These are phyloP conservation scores for Burhinus oedicnemus DNA, from an alignment of 2,113 vertebrate genomes.

Conservation along the genomic window DNA sequence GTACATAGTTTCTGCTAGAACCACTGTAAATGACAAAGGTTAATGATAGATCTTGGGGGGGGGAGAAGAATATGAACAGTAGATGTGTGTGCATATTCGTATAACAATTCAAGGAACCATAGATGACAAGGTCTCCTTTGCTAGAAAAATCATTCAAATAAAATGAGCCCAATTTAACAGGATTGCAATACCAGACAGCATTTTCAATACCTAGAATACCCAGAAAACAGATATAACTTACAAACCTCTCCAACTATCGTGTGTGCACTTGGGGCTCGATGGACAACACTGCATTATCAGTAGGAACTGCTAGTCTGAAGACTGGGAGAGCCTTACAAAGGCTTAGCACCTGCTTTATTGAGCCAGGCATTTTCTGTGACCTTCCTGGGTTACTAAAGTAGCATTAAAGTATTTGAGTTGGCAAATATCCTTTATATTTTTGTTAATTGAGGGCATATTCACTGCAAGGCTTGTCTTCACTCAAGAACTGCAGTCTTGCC, in stretches of 20 bases:
- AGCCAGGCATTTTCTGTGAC: not conserved
- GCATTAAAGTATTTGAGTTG: not conserved
- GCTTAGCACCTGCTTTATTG: not conserved
- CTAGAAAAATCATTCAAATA: not conserved
- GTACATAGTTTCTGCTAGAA: not conserved
- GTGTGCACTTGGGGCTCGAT: not conserved
- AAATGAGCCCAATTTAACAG: not conserved
- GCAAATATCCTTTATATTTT: not conserved
- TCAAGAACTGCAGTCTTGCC: not conserved
- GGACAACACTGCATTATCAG: rapidly evolving
- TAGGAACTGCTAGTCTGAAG: not conserved
- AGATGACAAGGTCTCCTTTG: not conserved
- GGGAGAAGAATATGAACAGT: not conserved
- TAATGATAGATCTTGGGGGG: not conserved
- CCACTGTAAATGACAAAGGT: not conserved
- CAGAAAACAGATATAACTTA: not conserved
- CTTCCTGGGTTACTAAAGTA: not conserved
- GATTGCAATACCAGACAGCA: not conserved
- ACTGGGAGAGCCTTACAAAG: not conserved
- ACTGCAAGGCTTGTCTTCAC: not conserved
- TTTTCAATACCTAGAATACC: not conserved
- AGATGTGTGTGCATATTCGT: not conserved
- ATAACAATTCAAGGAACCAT: not conserved
- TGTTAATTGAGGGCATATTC: not conserved
- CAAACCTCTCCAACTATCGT: not conserved